A percentile compares a stretch with the other conserved stretches of the same genome.
These are phyloP conservation scores for Philypnodon macrostomus DNA, from an alignment of 2,797 vertebrate species.

Conservation along the genomic window DNA sequence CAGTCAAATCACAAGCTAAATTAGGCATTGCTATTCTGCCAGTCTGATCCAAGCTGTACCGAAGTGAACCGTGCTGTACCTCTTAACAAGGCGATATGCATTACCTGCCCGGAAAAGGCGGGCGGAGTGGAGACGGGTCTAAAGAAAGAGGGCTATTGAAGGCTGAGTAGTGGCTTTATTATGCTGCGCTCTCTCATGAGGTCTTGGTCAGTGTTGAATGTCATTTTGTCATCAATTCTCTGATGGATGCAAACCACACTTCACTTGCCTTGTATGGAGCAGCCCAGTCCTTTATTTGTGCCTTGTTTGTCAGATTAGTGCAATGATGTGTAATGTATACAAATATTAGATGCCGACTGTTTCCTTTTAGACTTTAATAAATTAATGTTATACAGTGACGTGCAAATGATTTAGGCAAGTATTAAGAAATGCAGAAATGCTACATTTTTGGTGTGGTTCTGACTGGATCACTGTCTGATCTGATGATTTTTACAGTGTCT, in stretches of 20 bases:
- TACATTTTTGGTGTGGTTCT: too few relatives aligned
- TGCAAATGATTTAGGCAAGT: too few relatives aligned
- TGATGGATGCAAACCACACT: constrained; percentile 27
- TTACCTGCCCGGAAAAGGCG: constrained; percentile 9
- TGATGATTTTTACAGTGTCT: too few relatives aligned
- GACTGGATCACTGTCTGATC: too few relatives aligned
- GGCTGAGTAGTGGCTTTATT: constrained; percentile 14
- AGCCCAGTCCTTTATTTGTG: constrained; percentile 44
- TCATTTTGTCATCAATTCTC: constrained; percentile 4
- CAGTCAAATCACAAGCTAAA: not conserved
- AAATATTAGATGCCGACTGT: constrained; percentile 4
- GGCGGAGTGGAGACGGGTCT: constrained; percentile 6
- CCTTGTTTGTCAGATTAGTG: constrained; percentile 47
- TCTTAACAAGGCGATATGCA: constrained; percentile 10
- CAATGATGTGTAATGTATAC: constrained; percentile 24
- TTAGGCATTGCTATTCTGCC: not conserved
- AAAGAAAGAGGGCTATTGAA: constrained; percentile 22
- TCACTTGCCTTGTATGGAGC: constrained; percentile 4
- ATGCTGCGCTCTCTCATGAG: constrained; percentile 34
- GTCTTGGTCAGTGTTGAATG: constrained; percentile 10
- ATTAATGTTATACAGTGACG: not conserved
- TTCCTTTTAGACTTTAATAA: not conserved
- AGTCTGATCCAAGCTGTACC: not conserved
- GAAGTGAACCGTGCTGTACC: not conserved
- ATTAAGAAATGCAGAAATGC: too few relatives aligned